Percentiles rank a stretch among this genome's conserved stretches.
phyloP scores from a whole-genome alignment of 2,888 invertebrate species.

The Sicus ferrugineus region DNA sequence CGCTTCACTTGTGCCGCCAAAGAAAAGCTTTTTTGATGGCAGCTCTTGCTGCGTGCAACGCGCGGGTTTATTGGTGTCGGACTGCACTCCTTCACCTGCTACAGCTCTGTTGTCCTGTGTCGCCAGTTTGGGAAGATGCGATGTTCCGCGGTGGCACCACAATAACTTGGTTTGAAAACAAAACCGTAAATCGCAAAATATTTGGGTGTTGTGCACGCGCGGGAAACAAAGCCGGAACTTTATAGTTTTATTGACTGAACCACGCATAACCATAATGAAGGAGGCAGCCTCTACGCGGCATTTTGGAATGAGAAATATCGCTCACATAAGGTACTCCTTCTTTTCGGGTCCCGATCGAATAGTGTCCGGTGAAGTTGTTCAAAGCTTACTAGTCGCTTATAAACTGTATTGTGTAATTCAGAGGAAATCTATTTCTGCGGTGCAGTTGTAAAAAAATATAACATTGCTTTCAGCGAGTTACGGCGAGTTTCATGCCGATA shows the following conservation, averaged over 20 bases:
- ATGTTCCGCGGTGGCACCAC: conserved; percentile 4
- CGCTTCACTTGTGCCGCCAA: conserved; percentile 25
- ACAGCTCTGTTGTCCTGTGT: background rate
- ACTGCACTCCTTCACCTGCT: conserved; percentile 42
- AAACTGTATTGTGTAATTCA: conserved; percentile 12
- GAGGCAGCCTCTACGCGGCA: background rate
- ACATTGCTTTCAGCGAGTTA: too few species aligned
- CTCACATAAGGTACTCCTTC: background rate
- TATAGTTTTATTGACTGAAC: conserved; percentile 37
- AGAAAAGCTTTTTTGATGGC: conserved; percentile 42
- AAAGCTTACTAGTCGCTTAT: conserved; percentile 4
- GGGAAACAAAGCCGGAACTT: conserved; percentile 34
- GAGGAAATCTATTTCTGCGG: background rate
- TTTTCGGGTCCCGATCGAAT: background rate
- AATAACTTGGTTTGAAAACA: conserved; percentile 47
- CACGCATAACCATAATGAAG: background rate
- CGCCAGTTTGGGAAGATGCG: conserved; percentile 5
- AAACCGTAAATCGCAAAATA: conserved; percentile 56
- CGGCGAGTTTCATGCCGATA: too few species aligned
- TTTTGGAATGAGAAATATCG: background rate
- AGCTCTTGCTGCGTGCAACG: conserved; percentile 49
- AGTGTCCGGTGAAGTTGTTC: background rate
- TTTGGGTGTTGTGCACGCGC: conserved; percentile 42
- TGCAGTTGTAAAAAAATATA: too few species aligned
- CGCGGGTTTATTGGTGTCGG: conserved; percentile 47